Percentiles rank a stretch among this genome's conserved stretches.
These are phyloP conservation scores for Melinopterus prodromus DNA, from an alignment of 2,888 invertebrate genomes.

Conservation along the genomic window DNA sequence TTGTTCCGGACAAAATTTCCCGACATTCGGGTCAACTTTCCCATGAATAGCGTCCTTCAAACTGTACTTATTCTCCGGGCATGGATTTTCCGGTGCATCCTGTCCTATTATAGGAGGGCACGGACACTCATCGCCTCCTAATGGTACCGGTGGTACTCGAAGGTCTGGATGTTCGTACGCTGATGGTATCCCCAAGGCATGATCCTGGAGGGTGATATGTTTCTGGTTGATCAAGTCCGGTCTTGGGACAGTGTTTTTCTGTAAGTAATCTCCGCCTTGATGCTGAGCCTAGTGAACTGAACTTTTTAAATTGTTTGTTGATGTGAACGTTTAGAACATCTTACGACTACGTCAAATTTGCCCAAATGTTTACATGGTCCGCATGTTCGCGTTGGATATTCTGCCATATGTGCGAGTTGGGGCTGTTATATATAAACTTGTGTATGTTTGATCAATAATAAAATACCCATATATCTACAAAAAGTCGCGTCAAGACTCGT, in stretches of 20 bases:
- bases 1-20: slow-evolving; percentile 14
- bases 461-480: slow-evolving; percentile 10
- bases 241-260: slow-evolving; percentile 48
- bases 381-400: slow-evolving; percentile 51
- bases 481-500: slow-evolving; percentile 20
- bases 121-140: slow-evolving; percentile 25
- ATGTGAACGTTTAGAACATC: slow-evolving; percentile 8
- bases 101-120: slow-evolving; percentile 26
- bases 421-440: slow-evolving; percentile 12
- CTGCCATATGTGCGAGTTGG: slow-evolving; percentile 48
- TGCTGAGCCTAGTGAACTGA: slow-evolving; percentile 28
- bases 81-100: slow-evolving; percentile 29
- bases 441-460: slow-evolving; percentile 33
- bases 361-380: slow-evolving; percentile 51
- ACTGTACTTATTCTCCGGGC: slow-evolving; percentile 40
- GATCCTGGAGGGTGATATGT: slow-evolving; percentile 42
- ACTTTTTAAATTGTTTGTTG: slow-evolving; percentile 15
- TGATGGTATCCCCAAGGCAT: slow-evolving; percentile 46
- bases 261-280: slow-evolving; percentile 46
- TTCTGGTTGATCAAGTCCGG: slow-evolving; percentile 46
- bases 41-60: slow-evolving; percentile 35
- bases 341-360: slow-evolving; percentile 46
- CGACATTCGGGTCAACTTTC: neutral
- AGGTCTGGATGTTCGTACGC: slow-evolving; percentile 49
- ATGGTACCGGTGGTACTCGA: slow-evolving; percentile 43